Conservation (phyloP, 1,140 invertebrate species). For the Uloborus diversus region DNA sequence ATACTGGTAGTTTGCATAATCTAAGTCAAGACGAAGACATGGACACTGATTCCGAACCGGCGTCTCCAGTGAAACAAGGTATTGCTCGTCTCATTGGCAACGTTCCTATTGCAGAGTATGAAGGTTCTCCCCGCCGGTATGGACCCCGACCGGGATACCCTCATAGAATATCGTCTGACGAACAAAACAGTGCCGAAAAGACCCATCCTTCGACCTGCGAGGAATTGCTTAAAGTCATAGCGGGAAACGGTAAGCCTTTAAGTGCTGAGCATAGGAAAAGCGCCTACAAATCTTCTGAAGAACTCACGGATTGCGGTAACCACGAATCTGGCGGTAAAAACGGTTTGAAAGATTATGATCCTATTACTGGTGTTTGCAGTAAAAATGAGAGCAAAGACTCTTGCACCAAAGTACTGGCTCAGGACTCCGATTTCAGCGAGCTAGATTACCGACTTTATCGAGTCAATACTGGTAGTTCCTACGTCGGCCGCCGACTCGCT, state of each 20-base stretch:
- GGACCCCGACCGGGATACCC: conserved; percentile 70
- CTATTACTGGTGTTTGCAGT: not conserved
- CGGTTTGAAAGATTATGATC: conserved; percentile 21
- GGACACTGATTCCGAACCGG: conserved; percentile 52
- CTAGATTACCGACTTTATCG: conserved; percentile 84
- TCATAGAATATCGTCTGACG: conserved; percentile 52
- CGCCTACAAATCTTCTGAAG: conserved; percentile 12
- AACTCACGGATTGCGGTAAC: conserved; percentile 15
- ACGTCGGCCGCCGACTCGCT: conserved; percentile 81
- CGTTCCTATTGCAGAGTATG: conserved; percentile 88
- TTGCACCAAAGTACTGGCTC: not conserved
- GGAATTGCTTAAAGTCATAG: conserved; percentile 44
- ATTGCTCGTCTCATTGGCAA: conserved; percentile 83
- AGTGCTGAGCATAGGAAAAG: not conserved
- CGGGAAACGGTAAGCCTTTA: conserved; percentile 30
- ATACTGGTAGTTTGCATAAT: conserved; percentile 11
- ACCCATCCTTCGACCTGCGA: conserved; percentile 43
- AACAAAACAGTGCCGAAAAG: conserved; percentile 8
- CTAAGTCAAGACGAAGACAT: conserved; percentile 45
- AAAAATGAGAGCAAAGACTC: conserved; percentile 22
- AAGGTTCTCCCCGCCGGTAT: conserved; percentile 87
- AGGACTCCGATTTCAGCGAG: conserved; percentile 72
- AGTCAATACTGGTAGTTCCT: conserved; percentile 76
- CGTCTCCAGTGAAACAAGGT: conserved; percentile 54
- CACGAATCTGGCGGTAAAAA: conserved; percentile 30